Evolutionary conservation across 2,888 invertebrate species (phyloP), one percentile per base, ranked within the genome.

Genomic region (Acanthosepion pharaonis): DNA sequence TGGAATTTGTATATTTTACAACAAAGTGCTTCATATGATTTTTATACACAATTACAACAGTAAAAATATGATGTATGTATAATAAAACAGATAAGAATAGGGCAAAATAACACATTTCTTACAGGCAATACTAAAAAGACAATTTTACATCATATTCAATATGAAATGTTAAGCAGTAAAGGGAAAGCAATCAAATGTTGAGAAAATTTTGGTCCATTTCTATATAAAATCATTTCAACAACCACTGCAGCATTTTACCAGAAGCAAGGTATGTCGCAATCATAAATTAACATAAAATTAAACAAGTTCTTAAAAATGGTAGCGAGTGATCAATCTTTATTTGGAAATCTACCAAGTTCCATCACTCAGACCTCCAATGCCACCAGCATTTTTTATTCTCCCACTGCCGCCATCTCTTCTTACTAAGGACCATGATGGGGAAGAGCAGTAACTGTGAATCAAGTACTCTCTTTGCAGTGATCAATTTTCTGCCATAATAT

Each of bases 401-500:
- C 78, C 15, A 78, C 78, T 78, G 33, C 78, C 11, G 33, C 78
- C 11, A 9, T 33, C n/a, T 33, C n/a, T n/a, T 11, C n/a, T n/a
- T 33, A n/a, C 78, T n/a, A n/a, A 78, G n/a, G 78, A 78, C n/a
- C 78, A 78, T 78, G 78, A 33, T n/a, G 15, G 20, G 78, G n/a
- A 15, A 33, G n/a, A 18, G n/a, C 5, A 78, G n/a, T 33, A 78
- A n/a, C 78, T 78, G 33, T n/a, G n/a, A 78, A 78, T n/a, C n/a
- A 33, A 33, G n/a, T 78, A 33, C 18, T 78, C 15, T n/a, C 78
- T 5, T 33, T n/a, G 33, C n/a, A 33, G 8, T 28, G n/a, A 78
- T 78, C 78, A 78, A 78, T 78, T 78, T 78, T 33, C n/a, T n/a
- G n/a, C 78, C 78, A n/a, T n/a, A 78, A 78, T 78, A 78, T 78